Conservation (phyloP, 2,888 invertebrate species). For the Panopea generosa region DNA sequence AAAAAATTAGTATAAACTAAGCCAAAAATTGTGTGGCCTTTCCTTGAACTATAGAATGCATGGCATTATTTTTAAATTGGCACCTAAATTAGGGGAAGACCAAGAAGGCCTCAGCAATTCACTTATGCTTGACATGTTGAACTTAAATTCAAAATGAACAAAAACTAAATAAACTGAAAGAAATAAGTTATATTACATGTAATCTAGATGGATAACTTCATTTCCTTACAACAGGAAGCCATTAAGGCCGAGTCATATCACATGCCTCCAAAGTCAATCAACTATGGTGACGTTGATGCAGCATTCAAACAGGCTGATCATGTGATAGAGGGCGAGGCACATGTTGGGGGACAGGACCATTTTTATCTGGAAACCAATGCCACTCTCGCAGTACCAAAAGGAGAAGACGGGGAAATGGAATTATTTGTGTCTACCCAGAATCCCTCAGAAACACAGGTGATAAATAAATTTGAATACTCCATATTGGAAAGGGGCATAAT, state of each 20-base stretch:
- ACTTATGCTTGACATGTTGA: too few relatives aligned
- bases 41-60: too few relatives aligned
- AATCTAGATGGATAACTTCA: too few relatives aligned
- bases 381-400: conserved; percentile 87
- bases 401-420: conserved; percentile 93
- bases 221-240: conserved; percentile 55
- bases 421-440: conserved; percentile 93
- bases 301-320: conserved; percentile 90
- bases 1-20: too few relatives aligned
- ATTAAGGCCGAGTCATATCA: conserved; percentile 64
- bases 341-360: conserved; percentile 97
- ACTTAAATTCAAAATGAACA: too few relatives aligned
- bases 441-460: conserved; percentile 74
- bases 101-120: too few relatives aligned
- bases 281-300: conserved; percentile 88
- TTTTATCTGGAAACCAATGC: conserved; percentile 96
- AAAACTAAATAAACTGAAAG: too few relatives aligned
- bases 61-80: too few relatives aligned
- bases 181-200: too few relatives aligned
- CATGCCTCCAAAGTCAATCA: conserved; percentile 24
- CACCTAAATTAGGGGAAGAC: too few relatives aligned
- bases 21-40: too few relatives aligned
- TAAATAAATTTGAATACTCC: background rate
- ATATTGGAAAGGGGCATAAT: too few relatives aligned
- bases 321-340: conserved; percentile 91